Evolutionary conservation across 2,113 vertebrate species (phyloP).

Genomic region (Paramormyrops kingsleyae): DNA sequence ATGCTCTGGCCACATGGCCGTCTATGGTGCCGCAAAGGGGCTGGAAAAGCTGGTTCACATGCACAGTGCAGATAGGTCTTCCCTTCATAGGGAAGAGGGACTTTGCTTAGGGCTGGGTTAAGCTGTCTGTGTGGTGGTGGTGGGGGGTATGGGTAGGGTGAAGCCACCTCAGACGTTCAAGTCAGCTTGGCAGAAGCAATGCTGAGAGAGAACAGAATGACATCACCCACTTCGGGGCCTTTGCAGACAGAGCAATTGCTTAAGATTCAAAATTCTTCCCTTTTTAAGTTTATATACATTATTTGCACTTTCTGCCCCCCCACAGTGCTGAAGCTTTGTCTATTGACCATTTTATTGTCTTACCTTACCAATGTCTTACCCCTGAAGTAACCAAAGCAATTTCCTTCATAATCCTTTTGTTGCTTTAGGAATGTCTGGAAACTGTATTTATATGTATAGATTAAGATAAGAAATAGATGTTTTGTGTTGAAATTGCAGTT

Average conservation of each 20-base stretch:
- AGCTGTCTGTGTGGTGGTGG: background rate
- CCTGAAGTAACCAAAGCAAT: background rate
- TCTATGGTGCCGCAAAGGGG: background rate
- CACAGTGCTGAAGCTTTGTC: background rate
- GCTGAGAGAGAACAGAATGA: background rate
- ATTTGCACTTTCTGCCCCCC: background rate
- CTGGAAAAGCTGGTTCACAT: background rate
- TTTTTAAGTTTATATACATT: no score
- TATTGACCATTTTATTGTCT: background rate
- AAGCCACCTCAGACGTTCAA: background rate
- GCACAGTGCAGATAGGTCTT: background rate
- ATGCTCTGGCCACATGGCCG: background rate
- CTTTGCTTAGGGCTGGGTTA: background rate
- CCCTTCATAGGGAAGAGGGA: background rate
- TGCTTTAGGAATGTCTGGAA: background rate
- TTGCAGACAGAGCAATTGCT: background rate
- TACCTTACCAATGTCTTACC: background rate
- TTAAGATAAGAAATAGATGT: background rate
- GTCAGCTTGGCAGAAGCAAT: background rate
- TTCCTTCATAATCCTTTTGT: background rate
- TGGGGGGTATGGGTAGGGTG: no score
- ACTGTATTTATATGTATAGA: background rate
- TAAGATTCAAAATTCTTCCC: background rate
- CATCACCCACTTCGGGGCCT: background rate
- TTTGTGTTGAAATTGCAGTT: background rate